Evolutionary conservation across 2,113 vertebrate species (phyloP), one percentile per base, ranked within the genome.

Genomic region (Cisticola juncidis): DNA sequence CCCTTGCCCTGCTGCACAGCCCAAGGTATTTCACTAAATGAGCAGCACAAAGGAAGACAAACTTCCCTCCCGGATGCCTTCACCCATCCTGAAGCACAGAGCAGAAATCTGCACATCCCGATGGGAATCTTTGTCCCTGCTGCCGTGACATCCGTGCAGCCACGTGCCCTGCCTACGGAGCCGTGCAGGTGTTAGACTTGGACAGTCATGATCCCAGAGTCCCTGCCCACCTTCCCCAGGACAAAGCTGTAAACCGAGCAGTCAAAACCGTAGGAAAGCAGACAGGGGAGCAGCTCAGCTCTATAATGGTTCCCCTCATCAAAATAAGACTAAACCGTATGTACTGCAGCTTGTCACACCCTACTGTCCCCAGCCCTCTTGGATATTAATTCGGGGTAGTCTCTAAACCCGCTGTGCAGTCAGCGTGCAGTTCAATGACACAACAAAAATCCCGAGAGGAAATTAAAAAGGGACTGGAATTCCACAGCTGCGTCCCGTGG

Each of bases 131-230:
- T 35, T 2, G 0, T 58, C 61, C 81, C 65, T 0, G 0, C 38
- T 26, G 45, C 66, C 9, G 14, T 51, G 57, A 79, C 17, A 56
- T 51, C 45, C 2, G 7, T 22, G 44, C 44, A 60, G 71, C 74
- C 91, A 68, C 6, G 12, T 54, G 77, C 73, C 51, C 89, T 54
- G 54, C 0, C 62, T 77, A 53, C 0, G 0, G 86, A n/a, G 76
- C 36, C 4, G 0, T 5, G 42, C 4, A 14, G 14, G 44, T 29
- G 38, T 35, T 45, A 31, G 77, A 72, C 38, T n/a, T 0, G 1
- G 69, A 74, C 2, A 17, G 29, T 14, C 2, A 5, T 10, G 42
- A 58, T 31, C 76, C 8, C 3, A 57, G 44, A 64, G 45, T 65
- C 58, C 71, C 62, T 69, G 51, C 50, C 57, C 33, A 31, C 42